phyloP scores from a whole-genome alignment of 1,140 invertebrate genomes.

The Orchestia grillus region DNA sequence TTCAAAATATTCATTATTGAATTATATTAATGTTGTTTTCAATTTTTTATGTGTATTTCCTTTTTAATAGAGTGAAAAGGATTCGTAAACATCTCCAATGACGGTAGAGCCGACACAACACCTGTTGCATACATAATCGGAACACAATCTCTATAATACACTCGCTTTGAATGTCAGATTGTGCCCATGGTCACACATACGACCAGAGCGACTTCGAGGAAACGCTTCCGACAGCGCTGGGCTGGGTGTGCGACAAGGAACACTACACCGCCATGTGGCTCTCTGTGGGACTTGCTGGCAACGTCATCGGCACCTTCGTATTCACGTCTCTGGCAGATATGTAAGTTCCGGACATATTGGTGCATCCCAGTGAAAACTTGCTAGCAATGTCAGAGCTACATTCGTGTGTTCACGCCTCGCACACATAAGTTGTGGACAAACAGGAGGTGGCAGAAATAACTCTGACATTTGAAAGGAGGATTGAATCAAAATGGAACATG shows the following conservation, averaged over 20 bases:
- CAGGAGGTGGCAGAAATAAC: no score
- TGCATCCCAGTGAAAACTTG: no score
- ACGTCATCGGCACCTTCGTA: constrained; percentile 55
- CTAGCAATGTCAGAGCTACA: no score
- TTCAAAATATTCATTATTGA: no score
- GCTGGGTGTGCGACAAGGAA: constrained; percentile 42
- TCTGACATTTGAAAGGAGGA: no score
- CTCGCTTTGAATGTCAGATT: not conserved
- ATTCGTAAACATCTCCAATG: not conserved
- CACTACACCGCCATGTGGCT: constrained; percentile 21
- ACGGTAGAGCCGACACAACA: not conserved
- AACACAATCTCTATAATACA: not conserved
- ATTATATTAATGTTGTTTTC: no score
- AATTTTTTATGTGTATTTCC: not conserved
- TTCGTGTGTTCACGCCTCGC: no score
- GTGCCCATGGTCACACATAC: not conserved
- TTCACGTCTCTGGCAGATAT: constrained; percentile 51
- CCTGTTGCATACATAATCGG: not conserved
- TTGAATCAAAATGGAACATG: no score
- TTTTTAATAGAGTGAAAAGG: not conserved
- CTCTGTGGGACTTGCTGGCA: constrained; percentile 52
- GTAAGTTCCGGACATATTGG: not conserved
- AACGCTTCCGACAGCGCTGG: not conserved
- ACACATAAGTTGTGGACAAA: no score
- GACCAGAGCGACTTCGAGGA: constrained; percentile 30